phyloP scores from a whole-genome alignment of 2,113 vertebrate species.

The Acrocephalus kingi region DNA sequence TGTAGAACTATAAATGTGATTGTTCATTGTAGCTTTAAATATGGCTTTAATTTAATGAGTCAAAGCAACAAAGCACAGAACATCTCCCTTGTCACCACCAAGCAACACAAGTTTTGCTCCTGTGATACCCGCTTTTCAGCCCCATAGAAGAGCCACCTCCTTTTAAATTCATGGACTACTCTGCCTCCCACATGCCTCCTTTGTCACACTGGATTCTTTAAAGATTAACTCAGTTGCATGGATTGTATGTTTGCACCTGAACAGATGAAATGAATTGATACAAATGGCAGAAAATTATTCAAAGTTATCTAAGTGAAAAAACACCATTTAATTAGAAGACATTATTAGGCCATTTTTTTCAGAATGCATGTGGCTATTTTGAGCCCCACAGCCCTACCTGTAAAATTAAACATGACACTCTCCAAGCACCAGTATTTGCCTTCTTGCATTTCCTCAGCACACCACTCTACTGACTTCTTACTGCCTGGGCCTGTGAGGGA shows the following conservation, averaged over 20 bases:
- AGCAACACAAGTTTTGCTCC: not conserved
- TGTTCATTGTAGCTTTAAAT: not conserved
- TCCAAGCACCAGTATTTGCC: not conserved
- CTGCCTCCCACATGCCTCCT: not conserved
- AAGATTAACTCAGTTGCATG: not conserved
- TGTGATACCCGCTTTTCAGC: not conserved
- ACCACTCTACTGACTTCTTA: not conserved
- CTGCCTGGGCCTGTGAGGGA: not conserved
- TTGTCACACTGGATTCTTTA: not conserved
- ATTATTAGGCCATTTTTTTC: not conserved
- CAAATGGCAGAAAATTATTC: not conserved
- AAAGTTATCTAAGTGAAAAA: not conserved
- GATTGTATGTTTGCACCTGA: not conserved
- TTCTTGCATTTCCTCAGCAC: not conserved
- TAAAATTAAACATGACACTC: not conserved
- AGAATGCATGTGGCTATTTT: not conserved
- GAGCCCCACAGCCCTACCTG: not conserved
- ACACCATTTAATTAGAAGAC: not conserved
- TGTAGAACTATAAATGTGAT: not conserved
- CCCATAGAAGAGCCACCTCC: not conserved
- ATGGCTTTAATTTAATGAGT: not conserved
- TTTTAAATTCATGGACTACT: not conserved
- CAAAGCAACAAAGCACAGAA: not conserved
- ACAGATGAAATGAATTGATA: not conserved
- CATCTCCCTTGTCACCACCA: not conserved